These are phyloP conservation scores for Cyanoderma ruficeps DNA, from an alignment of 2,113 vertebrate species.

Conservation along the genomic window DNA sequence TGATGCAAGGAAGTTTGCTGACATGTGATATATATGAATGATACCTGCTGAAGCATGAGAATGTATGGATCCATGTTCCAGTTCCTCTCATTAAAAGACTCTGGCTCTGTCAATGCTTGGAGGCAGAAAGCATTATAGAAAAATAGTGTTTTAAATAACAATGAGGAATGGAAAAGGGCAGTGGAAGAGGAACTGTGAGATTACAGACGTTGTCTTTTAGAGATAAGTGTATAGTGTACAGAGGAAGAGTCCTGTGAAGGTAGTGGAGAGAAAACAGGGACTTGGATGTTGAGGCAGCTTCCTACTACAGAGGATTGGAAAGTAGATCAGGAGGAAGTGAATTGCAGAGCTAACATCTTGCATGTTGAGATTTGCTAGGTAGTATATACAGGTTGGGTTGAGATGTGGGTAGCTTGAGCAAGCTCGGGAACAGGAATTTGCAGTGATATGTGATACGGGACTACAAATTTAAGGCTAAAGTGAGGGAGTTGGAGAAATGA, in stretches of 20 bases:
- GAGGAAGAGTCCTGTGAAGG: background rate
- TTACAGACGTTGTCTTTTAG: background rate
- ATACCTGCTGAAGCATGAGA: background rate
- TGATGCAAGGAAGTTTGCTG: background rate
- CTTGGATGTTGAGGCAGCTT: background rate
- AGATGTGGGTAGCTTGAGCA: background rate
- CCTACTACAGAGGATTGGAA: background rate
- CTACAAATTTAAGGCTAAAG: background rate
- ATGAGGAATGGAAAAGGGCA: background rate
- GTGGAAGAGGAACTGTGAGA: background rate
- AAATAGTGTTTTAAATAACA: background rate
- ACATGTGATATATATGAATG: accelerated
- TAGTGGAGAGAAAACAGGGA: background rate
- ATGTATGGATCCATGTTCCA: background rate
- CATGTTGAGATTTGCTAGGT: background rate
- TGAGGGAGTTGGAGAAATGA: background rate
- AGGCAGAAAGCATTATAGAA: background rate
- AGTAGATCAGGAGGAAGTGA: background rate
- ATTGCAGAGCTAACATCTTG: background rate
- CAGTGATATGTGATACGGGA: background rate
- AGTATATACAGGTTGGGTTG: background rate
- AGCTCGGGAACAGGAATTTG: background rate
- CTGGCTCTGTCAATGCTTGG: background rate
- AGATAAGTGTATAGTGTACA: background rate
- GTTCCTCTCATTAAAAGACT: background rate